Base-by-base conservation (phyloP, 2,888 invertebrate genomes). In the Agrenia bidenticulata region DNA sequence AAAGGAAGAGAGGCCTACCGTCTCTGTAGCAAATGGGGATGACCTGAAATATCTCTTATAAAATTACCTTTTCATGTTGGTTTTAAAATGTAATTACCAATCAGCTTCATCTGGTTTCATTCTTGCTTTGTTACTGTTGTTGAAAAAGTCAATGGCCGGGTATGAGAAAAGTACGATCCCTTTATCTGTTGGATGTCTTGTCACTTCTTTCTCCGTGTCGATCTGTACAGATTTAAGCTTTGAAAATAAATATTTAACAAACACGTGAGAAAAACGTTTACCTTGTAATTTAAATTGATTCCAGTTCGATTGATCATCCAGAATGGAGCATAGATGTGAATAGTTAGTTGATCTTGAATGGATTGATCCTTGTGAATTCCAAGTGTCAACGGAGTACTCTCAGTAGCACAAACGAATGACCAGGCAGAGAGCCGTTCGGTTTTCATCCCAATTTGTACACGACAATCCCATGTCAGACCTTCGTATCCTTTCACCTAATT, bases 221-320 rank as follows among this genome's bases (percentile, higher is more conserved):
- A 69, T 90, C 89, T 2, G 11, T 32, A 32, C 4, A 7, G n/a
- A n/a, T n/a, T n/a, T n/a, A n/a, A n/a, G n/a, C n/a, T n/a, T n/a
- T n/a, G n/a, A n/a, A n/a, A n/a, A n/a, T n/a, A n/a, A n/a, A n/a
- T n/a, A 85, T 83, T 74, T 85, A 86, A 87, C 88, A 81, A 64
- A 84, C 39, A 39, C 15, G 39, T 39, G 7, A n/a, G n/a, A n/a
- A n/a, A n/a, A n/a, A n/a, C n/a, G n/a, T n/a, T n/a, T n/a, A 94
- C 93, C 85, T 92, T 88, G 79, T 98, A 98, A 54, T 88, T 87
- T 0, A 99, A 83, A 79, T 88, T 88, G 67, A 90, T 83, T 24
- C 91, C 94, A 21, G 98, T 97, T 82, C 96, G 95, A 81, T 99
- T 99, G 59, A 99, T 84, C 92, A 99, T 94, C 97, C 98, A 99